Percentiles rank a stretch among this genome's conserved stretches.
phyloP scores from a whole-genome alignment of 1,140 invertebrate genomes.

The Bombus picipes region DNA sequence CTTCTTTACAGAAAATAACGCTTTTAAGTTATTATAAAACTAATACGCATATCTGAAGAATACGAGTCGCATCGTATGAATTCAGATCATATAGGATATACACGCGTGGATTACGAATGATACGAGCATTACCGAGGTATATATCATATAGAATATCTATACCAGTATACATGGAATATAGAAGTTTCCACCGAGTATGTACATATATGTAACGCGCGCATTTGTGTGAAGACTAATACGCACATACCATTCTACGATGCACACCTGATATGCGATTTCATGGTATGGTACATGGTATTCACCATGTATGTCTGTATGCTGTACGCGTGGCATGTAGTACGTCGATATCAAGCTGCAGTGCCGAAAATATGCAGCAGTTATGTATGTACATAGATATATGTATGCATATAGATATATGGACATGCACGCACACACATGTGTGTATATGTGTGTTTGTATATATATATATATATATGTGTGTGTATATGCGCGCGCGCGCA shows the following conservation, averaged over 20 bases:
- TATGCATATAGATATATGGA: neutral
- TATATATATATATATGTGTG: no score
- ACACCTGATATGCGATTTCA: slow-evolving; percentile 14
- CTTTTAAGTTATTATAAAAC: neutral
- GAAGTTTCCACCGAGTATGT: neutral
- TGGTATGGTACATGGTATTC: slow-evolving; percentile 1
- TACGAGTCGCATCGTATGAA: neutral
- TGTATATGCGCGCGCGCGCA: no score
- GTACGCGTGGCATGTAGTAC: slow-evolving; percentile 29
- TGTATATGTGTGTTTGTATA: fast-evolving
- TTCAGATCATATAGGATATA: neutral
- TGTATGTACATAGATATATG: neutral
- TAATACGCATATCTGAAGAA: no score
- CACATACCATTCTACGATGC: neutral
- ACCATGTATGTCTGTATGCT: neutral
- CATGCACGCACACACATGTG: fast-evolving
- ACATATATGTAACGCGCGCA: neutral
- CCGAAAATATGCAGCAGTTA: slow-evolving; percentile 31
- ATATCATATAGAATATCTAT: neutral
- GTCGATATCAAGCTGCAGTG: slow-evolving; percentile 40
- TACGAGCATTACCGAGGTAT: slow-evolving; percentile 26
- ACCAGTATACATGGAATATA: neutral
- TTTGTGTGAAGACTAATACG: neutral
- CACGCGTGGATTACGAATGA: slow-evolving; percentile 6
- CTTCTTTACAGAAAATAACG: neutral